These are phyloP conservation scores for Lophura swinhoii DNA, from an alignment of 2,797 vertebrate genomes.

Conservation along the genomic window DNA sequence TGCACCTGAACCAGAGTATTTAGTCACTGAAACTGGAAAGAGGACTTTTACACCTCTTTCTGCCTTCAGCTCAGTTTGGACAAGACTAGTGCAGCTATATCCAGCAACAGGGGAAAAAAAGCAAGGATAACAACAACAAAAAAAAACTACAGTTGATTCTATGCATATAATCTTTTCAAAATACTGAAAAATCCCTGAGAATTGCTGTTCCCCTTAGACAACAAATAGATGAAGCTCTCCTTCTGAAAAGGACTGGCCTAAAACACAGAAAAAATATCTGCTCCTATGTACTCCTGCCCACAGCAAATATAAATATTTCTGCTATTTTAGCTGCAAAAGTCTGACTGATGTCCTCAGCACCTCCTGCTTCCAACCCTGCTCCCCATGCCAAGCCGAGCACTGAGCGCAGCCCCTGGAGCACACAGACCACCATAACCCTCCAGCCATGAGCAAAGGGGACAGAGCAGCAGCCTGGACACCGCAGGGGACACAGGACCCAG, in stretches of 20 bases:
- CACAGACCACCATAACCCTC: not conserved
- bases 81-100: not conserved
- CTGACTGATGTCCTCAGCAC: not conserved
- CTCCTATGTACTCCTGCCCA: not conserved
- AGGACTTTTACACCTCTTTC: not conserved
- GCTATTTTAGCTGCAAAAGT: conserved; percentile 17
- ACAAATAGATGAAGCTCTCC: conserved; percentile 10
- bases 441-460: not conserved
- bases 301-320: conserved; percentile 39
- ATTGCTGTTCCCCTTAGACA: conserved; percentile 26
- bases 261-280: conserved; percentile 9
- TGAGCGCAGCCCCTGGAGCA: not conserved
- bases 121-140: too few species aligned
- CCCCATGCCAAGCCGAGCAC: not conserved
- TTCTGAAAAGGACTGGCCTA: not conserved
- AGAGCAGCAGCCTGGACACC: not conserved
- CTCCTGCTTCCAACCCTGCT: not conserved
- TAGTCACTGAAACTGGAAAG: not conserved
- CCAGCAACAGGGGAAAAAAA: not conserved
- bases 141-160: not conserved
- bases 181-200: not conserved
- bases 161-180: not conserved
- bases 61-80: not conserved
- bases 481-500: not conserved
- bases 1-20: not conserved